Conservation (phyloP, 2,888 invertebrate species). For the Baronia brevicornis region DNA sequence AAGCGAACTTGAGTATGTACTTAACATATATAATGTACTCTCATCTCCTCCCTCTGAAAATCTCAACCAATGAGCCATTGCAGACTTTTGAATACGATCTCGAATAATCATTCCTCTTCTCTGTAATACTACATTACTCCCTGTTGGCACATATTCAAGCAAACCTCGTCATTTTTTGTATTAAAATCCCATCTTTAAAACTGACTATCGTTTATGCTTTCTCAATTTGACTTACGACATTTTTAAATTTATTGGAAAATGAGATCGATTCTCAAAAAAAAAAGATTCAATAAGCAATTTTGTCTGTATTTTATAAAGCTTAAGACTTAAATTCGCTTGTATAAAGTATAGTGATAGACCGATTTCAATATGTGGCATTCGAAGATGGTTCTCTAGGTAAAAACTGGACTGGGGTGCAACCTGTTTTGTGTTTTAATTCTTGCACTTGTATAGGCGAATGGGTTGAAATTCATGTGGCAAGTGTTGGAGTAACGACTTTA, state of each 20-base stretch:
- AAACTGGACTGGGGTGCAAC: conserved; percentile 36
- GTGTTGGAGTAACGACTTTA: conserved; percentile 31
- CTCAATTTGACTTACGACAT: conserved; percentile 29
- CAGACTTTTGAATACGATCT: conserved; percentile 41
- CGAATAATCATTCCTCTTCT: conserved; percentile 47
- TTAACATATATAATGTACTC: conserved; percentile 6
- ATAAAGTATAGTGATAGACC: conserved; percentile 45
- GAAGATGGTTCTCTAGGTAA: conserved; percentile 75
- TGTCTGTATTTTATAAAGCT: not conserved
- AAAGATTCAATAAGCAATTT: conserved; percentile 20
- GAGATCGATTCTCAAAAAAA: conserved; percentile 71
- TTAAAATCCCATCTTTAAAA: conserved; percentile 19
- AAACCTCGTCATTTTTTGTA: conserved; percentile 18
- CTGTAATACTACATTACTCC: conserved; percentile 55
- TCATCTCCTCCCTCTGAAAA: conserved; percentile 28
- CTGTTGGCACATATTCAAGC: conserved; percentile 28
- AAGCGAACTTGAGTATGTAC: not conserved
- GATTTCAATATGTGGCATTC: conserved; percentile 65
- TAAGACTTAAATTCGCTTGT: conserved; percentile 29
- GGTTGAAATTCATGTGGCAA: conserved; percentile 28
- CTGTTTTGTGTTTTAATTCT: conserved; percentile 29
- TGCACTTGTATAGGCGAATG: conserved; percentile 8
- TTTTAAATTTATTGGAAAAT: conserved; percentile 29
- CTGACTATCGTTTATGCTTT: conserved; percentile 21
- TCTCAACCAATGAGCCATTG: conserved; percentile 44